Base-by-base conservation (phyloP, 2,888 invertebrate species). In the Xylota sylvarum region DNA sequence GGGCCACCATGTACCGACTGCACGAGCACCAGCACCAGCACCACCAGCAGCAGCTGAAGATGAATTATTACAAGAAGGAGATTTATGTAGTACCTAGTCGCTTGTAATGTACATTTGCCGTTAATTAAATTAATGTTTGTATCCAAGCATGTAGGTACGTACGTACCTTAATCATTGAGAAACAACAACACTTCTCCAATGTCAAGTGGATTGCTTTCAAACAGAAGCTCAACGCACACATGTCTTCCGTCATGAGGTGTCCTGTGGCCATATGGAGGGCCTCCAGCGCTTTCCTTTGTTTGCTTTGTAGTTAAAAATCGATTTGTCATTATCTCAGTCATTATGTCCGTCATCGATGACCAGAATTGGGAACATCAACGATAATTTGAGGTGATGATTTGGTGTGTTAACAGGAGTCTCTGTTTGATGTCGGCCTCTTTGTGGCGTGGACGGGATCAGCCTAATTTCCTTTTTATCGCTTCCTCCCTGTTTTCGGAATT, bases 291-390 rank as follows among this genome's bases (percentile, higher is more conserved):
- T 76, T 65, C 79, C 46, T 76, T 69, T 86, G 77, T 86, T 86
- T 86, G 77, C 64, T 73, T 73, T 86, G 69, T 64, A 58, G 81
- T 86, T 86, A 86, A 86, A 86, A 77, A 86, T 86, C 86, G 86
- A 86, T 86, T 86, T 86, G 77, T 82, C 81, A 86, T 86, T 86
- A 86, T 86, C 67, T 69, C 65, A 43, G 77, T 77, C 60, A 60
- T 85, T 76, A 77, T 52, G 35, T 56, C 30, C 19, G 40, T 43
- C 50, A 37, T 40, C 55, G 74, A 69, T 32, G 43, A n/a, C 60
- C 35, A 46, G 23, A 67, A 72, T 77, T 76, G 70, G 23, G 58
- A 80, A 65, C 80, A 70, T 70, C 74, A 76, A 48, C 52, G 1
- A 27, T 85, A 85, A 85, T 85, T 85, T 70, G 80, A 80, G 76